Conservation (phyloP, 2,888 invertebrate genomes). For the Abscondita cerata region DNA sequence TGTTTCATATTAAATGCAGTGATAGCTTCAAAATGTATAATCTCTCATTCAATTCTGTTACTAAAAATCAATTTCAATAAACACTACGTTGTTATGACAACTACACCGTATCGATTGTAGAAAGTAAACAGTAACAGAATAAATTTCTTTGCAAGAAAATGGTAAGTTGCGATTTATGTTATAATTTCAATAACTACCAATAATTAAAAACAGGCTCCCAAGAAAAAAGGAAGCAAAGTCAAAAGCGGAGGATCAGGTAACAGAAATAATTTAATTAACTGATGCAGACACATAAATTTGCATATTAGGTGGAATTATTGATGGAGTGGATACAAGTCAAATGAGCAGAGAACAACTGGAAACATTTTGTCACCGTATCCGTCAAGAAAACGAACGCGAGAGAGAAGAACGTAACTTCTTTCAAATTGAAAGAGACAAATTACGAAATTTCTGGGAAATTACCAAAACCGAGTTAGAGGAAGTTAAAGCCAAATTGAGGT, state of each 20-base stretch:
- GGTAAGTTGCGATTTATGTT: slow-evolving; percentile 6
- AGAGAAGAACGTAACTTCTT: slow-evolving; percentile 95
- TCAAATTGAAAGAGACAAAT: slow-evolving; percentile 92
- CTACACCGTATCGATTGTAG: too few species aligned
- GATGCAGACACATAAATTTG: neutral
- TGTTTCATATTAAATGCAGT: too few species aligned
- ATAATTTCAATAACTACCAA: slow-evolving; percentile 7
- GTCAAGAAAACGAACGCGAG: slow-evolving; percentile 92
- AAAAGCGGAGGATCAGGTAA: slow-evolving; percentile 28
- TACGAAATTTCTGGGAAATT: slow-evolving; percentile 95
- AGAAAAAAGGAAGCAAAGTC: slow-evolving; percentile 26
- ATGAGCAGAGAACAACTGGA: slow-evolving; percentile 95
- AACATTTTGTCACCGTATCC: slow-evolving; percentile 82
- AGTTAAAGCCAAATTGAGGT: slow-evolving; percentile 73
- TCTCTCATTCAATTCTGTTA: too few species aligned
- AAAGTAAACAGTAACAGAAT: too few species aligned
- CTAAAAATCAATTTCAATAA: too few species aligned
- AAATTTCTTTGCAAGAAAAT: neutral
- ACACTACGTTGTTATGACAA: too few species aligned
- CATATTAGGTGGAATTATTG: slow-evolving; percentile 63
- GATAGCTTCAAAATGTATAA: too few species aligned
- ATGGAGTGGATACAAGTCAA: slow-evolving; percentile 90
- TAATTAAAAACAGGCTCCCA: slow-evolving; percentile 17
- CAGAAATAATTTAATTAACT: neutral
- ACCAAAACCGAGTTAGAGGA: slow-evolving; percentile 89